A percentile compares a stretch with the other conserved stretches of the same genome.
Conservation (phyloP, 2,888 invertebrate species). For the Nymphalis urticae region DNA sequence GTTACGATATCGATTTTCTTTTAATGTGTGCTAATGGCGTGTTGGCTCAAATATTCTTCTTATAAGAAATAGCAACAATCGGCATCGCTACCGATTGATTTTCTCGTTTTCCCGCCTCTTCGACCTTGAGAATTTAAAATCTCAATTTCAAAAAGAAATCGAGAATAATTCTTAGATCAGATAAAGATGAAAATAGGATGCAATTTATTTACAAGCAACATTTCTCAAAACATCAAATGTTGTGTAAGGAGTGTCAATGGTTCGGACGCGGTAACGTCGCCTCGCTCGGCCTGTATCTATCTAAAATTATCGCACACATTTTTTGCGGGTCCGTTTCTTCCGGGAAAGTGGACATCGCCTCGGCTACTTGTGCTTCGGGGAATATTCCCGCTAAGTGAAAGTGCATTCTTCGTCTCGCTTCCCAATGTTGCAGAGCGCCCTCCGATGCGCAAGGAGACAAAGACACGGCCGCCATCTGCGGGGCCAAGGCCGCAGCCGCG, state of each 20-base stretch:
- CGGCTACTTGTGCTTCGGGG: constrained; percentile 93
- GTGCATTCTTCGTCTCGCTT: constrained; percentile 89
- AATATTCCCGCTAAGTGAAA: constrained; percentile 96
- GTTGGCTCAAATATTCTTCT: background rate
- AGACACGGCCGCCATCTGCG: constrained; percentile 74
- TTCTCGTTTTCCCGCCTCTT: background rate
- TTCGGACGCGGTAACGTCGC: constrained; percentile 51
- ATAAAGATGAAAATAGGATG: background rate
- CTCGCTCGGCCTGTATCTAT: constrained; percentile 83
- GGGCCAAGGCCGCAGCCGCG: constrained; percentile 83
- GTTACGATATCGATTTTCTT: background rate
- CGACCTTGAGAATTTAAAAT: constrained; percentile 49
- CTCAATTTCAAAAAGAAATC: constrained; percentile 63
- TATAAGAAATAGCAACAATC: background rate
- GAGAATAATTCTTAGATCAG: constrained; percentile 54
- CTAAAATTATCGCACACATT: constrained; percentile 92
- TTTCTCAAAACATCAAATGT: constrained; percentile 10
- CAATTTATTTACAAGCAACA: constrained; percentile 20
- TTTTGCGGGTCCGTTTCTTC: constrained; percentile 94
- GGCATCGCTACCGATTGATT: background rate
- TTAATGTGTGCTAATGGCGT: background rate
- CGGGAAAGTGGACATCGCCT: constrained; percentile 93
- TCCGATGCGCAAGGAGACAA: constrained; percentile 68
- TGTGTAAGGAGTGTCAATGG: constrained; percentile 23
- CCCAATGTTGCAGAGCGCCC: constrained; percentile 78